Conservation (phyloP, 2,113 vertebrate species). For the Cettia cetti region DNA sequence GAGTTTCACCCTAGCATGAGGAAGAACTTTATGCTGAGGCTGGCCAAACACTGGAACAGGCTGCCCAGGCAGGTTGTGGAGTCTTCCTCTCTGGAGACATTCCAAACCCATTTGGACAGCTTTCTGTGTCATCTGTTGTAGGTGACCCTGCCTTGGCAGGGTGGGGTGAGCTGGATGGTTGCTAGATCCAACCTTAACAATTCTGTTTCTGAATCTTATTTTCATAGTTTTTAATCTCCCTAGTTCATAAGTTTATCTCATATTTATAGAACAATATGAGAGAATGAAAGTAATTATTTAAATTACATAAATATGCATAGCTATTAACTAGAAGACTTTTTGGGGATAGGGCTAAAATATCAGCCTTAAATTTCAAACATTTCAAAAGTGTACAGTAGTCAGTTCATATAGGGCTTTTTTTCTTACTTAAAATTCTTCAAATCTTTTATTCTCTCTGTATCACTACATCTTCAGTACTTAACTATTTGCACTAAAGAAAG, state of each 20-base stretch:
- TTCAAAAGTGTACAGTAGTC: not conserved
- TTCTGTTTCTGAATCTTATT: not conserved
- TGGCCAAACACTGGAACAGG: not conserved
- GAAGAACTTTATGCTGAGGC: not conserved
- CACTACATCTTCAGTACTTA: conserved; percentile 6
- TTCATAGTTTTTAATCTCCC: not conserved
- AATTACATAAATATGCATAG: not conserved
- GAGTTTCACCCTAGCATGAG: not conserved
- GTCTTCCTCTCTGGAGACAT: not conserved
- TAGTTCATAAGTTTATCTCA: not conserved
- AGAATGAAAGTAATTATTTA: not conserved
- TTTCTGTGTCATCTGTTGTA: not conserved
- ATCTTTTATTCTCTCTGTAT: conserved; percentile 45
- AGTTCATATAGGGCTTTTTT: not conserved
- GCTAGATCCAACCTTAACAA: not conserved
- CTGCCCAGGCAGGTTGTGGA: not conserved
- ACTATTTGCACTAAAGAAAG: conserved; percentile 38
- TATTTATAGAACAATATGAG: not conserved
- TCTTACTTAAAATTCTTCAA: conserved; percentile 36
- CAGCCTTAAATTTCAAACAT: conserved; percentile 4
- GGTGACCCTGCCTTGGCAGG: not conserved
- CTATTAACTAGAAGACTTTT: not conserved
- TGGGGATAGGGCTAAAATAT: not conserved
- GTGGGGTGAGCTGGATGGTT: not conserved
- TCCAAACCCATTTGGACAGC: not conserved